These are phyloP conservation scores for Drosophila eugracilis DNA, from an alignment of 1,140 invertebrate species.

Conservation along the genomic window DNA sequence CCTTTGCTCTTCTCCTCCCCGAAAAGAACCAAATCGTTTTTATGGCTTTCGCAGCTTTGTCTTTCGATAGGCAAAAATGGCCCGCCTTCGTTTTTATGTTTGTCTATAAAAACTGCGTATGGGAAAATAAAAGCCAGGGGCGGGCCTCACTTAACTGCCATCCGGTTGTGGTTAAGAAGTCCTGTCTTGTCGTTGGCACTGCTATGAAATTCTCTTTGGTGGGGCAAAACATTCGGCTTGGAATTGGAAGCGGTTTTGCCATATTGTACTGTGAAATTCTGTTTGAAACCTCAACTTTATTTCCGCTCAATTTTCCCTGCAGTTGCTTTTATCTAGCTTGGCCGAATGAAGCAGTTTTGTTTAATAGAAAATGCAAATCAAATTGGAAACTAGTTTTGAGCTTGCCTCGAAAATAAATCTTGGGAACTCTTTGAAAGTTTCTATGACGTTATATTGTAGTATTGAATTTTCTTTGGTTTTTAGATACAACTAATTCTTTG, in stretches of 20 bases:
- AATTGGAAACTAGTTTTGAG: conserved; percentile 4
- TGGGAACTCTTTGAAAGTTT: too few species aligned
- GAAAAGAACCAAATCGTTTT: conserved; percentile 48
- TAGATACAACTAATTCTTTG: too few species aligned
- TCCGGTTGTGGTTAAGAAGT: conserved; percentile 41
- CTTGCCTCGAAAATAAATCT: not conserved
- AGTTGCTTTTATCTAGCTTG: conserved; percentile 17
- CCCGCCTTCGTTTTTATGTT: conserved; percentile 51
- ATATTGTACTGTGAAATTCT: conserved; percentile 18
- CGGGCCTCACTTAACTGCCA: conserved; percentile 40
- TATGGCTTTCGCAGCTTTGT: conserved; percentile 64
- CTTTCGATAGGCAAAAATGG: conserved; percentile 62
- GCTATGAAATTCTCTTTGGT: conserved; percentile 34
- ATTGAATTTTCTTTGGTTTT: too few species aligned
- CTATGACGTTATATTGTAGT: too few species aligned
- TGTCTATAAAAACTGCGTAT: conserved; percentile 58
- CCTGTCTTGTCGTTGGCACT: conserved; percentile 8
- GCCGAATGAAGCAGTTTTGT: conserved; percentile 18
- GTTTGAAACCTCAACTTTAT: conserved; percentile 25
- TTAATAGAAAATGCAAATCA: conserved; percentile 28
- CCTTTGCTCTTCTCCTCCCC: conserved; percentile 8
- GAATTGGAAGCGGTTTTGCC: conserved; percentile 20
- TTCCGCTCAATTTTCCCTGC: conserved; percentile 29
- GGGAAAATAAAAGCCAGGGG: conserved; percentile 41
- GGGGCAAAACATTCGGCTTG: not conserved